Evolutionary conservation across 2,113 vertebrate genomes (phyloP), one percentile per base, ranked within the genome.

Genomic region (Coregonus clupeaformis): DNA sequence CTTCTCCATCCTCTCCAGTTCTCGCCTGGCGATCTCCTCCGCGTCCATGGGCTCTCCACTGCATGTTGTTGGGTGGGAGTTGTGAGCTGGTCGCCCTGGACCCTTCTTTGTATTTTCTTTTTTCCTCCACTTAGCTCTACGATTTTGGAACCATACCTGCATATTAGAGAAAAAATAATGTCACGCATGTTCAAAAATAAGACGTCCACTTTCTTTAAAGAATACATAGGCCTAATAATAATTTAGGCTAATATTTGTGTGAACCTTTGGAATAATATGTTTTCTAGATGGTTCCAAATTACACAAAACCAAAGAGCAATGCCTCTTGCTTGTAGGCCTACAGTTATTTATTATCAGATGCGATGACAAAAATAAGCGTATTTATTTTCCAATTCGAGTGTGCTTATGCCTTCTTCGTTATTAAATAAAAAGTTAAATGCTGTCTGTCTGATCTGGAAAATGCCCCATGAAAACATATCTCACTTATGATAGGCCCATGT

Each of bases 21-120:
- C 97, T 75, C 97, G 94, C 49, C 97, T 93, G 68, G 97, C 97
- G 80, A 99, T 99, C 90, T 99, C 97, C 88, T 97, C 96, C 0
- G 97, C 95, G 90, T 98, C 97, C 97, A 99, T 99, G 69, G 97
- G 97, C 87, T 99, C 97, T 32, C 97, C 97, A 85, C 97, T 98
- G 96, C 97, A 98, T 68, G 96, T 97, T 79, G 97, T 98, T 18
- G 97, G 97, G 83, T 98, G 97, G 0, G 97, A 98, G 93, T 98
- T 99, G 93, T 99, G 97, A 3, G 97, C 97, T 42, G 97, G 97
- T 91, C 97, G 90, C 76, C 97, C 97, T 0, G 97, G 97, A 65
- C 97, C 97, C 36, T 99, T 99, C 93, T 99, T 99, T 13, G 97
- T 99, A 90, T 99, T 99, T 68, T 99, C 97, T 85, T 99, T 99